phyloP scores from a whole-genome alignment of 2,888 invertebrate genomes.

The Caenorhabditis sp. region DNA sequence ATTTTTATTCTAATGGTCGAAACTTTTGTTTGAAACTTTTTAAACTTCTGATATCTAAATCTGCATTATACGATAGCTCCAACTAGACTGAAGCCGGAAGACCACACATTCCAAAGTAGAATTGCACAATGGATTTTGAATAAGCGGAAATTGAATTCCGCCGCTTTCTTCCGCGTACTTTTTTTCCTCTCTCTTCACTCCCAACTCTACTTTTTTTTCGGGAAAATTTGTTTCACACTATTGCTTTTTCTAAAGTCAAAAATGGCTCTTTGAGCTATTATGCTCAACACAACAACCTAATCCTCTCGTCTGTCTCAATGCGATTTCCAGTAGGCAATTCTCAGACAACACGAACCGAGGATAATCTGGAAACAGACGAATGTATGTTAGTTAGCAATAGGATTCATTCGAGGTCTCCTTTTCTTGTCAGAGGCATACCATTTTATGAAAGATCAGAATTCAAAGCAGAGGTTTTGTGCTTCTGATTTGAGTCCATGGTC shows the following conservation, averaged over 20 bases:
- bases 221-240: slow-evolving; percentile 13
- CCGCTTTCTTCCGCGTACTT: slow-evolving; percentile 16
- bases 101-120: slow-evolving; percentile 9
- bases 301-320: slow-evolving; percentile 7
- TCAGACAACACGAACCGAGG: slow-evolving; percentile 5
- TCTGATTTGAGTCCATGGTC: no score
- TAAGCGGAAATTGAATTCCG: slow-evolving; percentile 37
- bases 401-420: neutral
- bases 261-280: slow-evolving; percentile 9
- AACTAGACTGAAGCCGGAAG: neutral
- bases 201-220: neutral
- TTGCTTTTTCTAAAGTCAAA: neutral
- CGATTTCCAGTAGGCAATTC: slow-evolving; percentile 4
- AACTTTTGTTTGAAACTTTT: neutral
- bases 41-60: no score
- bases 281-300: slow-evolving; percentile 25
- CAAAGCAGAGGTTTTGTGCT: slow-evolving; percentile 1
- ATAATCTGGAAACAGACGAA: slow-evolving; percentile 32
- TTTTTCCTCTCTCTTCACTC: neutral
- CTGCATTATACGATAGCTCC: neutral
- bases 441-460: neutral
- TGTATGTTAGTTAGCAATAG: slow-evolving; percentile 20
- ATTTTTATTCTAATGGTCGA: neutral
- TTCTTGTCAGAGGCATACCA: neutral
- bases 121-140: slow-evolving; percentile 32